Percentiles rank a stretch among this genome's conserved stretches.
Conservation (phyloP, 2,113 vertebrate species). For the Solea senegalensis region DNA sequence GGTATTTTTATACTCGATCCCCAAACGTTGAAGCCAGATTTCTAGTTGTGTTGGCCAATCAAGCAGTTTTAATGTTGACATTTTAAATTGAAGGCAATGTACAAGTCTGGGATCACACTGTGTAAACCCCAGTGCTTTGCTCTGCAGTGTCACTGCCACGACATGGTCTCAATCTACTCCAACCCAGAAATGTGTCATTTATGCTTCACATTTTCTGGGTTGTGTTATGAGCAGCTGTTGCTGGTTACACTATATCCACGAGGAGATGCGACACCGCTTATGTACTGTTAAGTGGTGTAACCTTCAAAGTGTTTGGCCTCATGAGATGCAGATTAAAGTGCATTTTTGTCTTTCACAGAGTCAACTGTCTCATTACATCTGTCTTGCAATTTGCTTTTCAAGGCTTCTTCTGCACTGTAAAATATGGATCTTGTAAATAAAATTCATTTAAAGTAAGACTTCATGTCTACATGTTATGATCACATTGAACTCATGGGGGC, state of each 20-base stretch:
- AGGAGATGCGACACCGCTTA: neutral
- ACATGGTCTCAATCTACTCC: conserved; percentile 15
- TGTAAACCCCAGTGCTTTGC: conserved; percentile 9
- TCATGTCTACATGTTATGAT: conserved; percentile 2
- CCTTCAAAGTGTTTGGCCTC: conserved; percentile 9
- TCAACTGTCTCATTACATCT: conserved; percentile 46
- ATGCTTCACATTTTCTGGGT: neutral
- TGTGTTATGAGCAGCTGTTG: conserved; percentile 12
- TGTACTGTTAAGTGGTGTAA: neutral
- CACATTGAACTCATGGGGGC: conserved; percentile 49
- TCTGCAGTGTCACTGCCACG: neutral
- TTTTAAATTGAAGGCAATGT: conserved; percentile 24
- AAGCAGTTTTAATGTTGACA: conserved; percentile 55
- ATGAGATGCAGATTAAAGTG: conserved; percentile 52
- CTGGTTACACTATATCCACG: neutral
- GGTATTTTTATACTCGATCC: conserved; percentile 68
- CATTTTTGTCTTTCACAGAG: conserved; percentile 47
- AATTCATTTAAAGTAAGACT: conserved; percentile 49
- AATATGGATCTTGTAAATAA: conserved; percentile 78
- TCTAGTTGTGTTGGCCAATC: conserved; percentile 65
- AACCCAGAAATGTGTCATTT: neutral
- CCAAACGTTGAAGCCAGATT: conserved; percentile 21
- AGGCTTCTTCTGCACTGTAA: conserved; percentile 64
- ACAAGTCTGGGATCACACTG: neutral
- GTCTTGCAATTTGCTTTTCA: conserved; percentile 22